Evolutionary conservation across 1,140 invertebrate species (phyloP).

Genomic region (Leptonema lineaticorne): DNA sequence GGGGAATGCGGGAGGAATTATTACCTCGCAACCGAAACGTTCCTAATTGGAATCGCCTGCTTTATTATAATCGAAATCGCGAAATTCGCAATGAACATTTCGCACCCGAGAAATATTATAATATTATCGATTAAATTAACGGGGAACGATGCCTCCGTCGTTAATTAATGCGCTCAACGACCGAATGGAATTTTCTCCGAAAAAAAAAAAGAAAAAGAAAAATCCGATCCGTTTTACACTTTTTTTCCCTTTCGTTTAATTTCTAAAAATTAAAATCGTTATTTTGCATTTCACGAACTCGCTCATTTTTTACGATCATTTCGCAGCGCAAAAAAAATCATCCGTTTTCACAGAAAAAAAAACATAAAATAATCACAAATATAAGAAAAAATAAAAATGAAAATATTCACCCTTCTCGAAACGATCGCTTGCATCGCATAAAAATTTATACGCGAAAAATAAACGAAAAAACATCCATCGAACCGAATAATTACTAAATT

Average conservation of each 20-base stretch:
- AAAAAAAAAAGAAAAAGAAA: too few relatives aligned
- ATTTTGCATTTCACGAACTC: background rate
- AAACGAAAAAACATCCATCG: slow-evolving; percentile 5
- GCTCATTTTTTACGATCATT: too few relatives aligned
- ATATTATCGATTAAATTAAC: background rate
- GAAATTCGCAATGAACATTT: too few relatives aligned
- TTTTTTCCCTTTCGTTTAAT: background rate
- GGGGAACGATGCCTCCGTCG: background rate
- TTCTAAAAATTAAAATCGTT: background rate
- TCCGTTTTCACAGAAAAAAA: too few relatives aligned
- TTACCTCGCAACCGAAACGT: too few relatives aligned
- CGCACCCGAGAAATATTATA: background rate
- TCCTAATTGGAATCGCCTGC: too few relatives aligned
- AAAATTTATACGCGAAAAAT: background rate
- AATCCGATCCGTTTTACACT: too few relatives aligned
- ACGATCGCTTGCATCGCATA: background rate
- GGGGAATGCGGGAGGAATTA: too few relatives aligned
- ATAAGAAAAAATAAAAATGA: too few relatives aligned
- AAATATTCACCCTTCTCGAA: slow-evolving; percentile 5
- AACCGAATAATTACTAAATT: slow-evolving; percentile 25
- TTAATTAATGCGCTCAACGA: background rate
- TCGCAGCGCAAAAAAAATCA: too few relatives aligned
- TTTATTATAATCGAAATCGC: too few relatives aligned
- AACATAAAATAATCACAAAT: background rate
- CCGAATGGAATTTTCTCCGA: too few relatives aligned